phyloP scores from a whole-genome alignment of 2,797 vertebrate genomes.

The Triplophysa bombifrons region DNA sequence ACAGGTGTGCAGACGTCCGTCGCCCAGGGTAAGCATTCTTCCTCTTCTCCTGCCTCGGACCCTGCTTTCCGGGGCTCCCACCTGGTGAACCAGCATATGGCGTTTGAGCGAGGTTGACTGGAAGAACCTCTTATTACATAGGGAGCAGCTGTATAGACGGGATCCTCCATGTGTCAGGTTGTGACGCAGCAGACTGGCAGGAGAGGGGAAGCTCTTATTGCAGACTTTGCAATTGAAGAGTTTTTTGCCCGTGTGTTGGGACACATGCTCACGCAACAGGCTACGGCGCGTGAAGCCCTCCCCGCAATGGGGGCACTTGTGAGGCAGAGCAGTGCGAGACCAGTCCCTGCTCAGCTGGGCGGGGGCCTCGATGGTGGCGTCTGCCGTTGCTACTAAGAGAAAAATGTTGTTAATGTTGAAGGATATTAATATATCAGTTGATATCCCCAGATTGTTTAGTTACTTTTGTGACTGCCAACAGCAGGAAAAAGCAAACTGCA shows the following conservation, averaged over 20 bases:
- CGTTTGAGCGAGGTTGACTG: conserved; percentile 84
- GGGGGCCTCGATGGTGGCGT: conserved; percentile 68
- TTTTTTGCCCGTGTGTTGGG: conserved; percentile 90
- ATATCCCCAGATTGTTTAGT: not conserved
- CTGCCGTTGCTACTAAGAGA: conserved; percentile 37
- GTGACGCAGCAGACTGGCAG: conserved; percentile 89
- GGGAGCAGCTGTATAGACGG: conserved; percentile 81
- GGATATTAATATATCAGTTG: not conserved
- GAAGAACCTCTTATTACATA: conserved; percentile 83
- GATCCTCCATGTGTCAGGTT: conserved; percentile 85
- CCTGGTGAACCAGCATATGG: conserved; percentile 78
- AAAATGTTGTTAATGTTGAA: conserved; percentile 6
- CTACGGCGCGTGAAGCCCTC: conserved; percentile 89
- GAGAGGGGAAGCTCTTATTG: conserved; percentile 87
- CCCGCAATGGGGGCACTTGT: conserved; percentile 86
- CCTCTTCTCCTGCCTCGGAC: conserved; percentile 65
- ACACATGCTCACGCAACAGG: conserved; percentile 88
- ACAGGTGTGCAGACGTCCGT: conserved; percentile 75
- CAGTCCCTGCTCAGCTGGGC: conserved; percentile 75
- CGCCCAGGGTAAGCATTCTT: not conserved
- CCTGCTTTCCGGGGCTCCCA: conserved; percentile 9
- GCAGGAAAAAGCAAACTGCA: not conserved
- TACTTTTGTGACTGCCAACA: not conserved
- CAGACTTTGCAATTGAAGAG: conserved; percentile 88
- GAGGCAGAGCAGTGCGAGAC: conserved; percentile 71